A percentile compares a stretch with the other conserved stretches of the same genome.
Evolutionary conservation across 2,797 vertebrate genomes (phyloP).

Genomic region (Xyrichtys novacula): DNA sequence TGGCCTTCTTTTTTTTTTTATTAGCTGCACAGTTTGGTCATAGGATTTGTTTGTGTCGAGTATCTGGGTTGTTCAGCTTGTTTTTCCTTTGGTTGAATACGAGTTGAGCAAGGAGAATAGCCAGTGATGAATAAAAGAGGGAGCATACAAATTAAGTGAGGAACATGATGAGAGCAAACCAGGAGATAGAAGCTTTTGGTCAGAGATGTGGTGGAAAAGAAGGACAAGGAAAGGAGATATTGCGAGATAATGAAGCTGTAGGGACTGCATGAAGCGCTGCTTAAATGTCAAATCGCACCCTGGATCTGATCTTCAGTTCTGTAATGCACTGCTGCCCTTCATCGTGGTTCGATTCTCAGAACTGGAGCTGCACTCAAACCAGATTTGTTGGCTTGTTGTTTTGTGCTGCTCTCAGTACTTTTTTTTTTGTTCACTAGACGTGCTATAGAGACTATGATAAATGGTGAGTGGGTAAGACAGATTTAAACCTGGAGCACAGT

Average conservation of each 20-base stretch:
- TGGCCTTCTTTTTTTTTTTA: no score
- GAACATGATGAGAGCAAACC: no score
- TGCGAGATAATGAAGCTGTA: slow-evolving; percentile 21
- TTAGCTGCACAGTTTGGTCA: no score
- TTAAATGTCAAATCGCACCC: slow-evolving; percentile 14
- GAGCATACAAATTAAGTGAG: no score
- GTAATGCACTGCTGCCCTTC: slow-evolving; percentile 6
- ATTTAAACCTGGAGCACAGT: neutral
- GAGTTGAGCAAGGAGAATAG: no score
- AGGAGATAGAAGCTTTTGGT: slow-evolving; percentile 4
- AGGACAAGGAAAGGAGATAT: slow-evolving; percentile 13
- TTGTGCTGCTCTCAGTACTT: slow-evolving; percentile 13
- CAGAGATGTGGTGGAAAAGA: neutral
- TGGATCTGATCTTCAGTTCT: slow-evolving; percentile 32
- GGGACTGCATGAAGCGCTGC: slow-evolving; percentile 7
- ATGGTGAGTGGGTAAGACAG: no score
- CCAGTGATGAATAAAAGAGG: no score
- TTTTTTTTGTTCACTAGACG: slow-evolving; percentile 7
- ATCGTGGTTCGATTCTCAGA: neutral
- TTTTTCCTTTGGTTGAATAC: no score
- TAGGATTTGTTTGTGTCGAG: no score
- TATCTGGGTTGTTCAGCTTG: no score
- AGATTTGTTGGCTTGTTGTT: slow-evolving; percentile 15
- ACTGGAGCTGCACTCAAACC: neutral
- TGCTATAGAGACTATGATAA: neutral